A percentile compares a stretch with the other conserved stretches of the same genome.
Conservation (phyloP, 2,888 invertebrate species). For the Rotaria magnacalcarata region DNA sequence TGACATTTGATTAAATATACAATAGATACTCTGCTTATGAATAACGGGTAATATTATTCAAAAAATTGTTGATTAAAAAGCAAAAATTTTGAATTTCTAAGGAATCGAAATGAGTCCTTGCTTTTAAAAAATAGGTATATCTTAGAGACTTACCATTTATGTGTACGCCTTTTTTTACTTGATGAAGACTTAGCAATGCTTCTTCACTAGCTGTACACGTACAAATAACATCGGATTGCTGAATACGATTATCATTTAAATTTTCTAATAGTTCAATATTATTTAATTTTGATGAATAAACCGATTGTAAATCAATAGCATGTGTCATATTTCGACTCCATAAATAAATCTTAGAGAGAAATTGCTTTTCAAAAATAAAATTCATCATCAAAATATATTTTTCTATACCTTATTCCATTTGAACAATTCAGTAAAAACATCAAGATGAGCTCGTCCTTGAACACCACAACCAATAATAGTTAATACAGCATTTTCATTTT, state of each 20-base stretch:
- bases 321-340: background rate
- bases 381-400: too few relatives aligned
- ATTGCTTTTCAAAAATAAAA: background rate
- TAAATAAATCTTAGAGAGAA: conserved; percentile 5
- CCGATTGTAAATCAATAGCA: background rate
- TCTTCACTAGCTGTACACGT: conserved; percentile 63
- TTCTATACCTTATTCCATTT: background rate
- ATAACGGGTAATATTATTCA: too few relatives aligned
- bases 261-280: background rate
- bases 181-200: conserved; percentile 62
- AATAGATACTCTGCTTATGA: too few relatives aligned
- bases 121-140: background rate
- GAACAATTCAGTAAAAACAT: conserved; percentile 19
- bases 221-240: conserved; percentile 66
- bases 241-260: conserved; percentile 61
- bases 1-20: too few relatives aligned
- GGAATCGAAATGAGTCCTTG: too few relatives aligned
- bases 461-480: conserved; percentile 16
- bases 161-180: conserved; percentile 64
- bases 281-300: background rate
- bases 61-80: too few relatives aligned
- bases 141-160: conserved; percentile 64
- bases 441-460: conserved; percentile 4
- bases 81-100: too few relatives aligned
- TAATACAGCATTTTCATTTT: background rate